Evolutionary conservation across 2,113 vertebrate species (phyloP).

Genomic region (Meleagris gallopavo): DNA sequence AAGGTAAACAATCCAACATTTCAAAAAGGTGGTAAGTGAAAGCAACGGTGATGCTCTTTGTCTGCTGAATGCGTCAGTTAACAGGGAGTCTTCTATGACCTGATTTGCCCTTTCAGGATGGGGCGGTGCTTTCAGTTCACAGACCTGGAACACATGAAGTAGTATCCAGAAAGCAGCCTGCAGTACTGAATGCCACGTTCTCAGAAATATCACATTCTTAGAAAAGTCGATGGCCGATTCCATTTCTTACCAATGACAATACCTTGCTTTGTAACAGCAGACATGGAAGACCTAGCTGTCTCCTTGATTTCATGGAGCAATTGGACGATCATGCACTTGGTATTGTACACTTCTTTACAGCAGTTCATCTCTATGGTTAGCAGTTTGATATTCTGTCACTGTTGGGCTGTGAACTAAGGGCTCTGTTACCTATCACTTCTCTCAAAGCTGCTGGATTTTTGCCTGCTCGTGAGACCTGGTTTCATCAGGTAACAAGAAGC

Average conservation of each 20-base stretch:
- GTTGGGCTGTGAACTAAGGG: not conserved
- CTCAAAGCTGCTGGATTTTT: not conserved
- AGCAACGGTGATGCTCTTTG: accelerated
- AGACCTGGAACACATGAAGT: not conserved
- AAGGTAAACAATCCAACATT: not conserved
- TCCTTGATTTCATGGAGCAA: not conserved
- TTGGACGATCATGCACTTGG: not conserved
- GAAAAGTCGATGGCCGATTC: not conserved
- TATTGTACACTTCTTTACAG: not conserved
- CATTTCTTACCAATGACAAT: not conserved
- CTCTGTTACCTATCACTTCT: not conserved
- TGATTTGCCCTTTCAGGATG: not conserved
- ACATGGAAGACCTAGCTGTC: not conserved
- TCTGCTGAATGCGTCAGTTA: not conserved
- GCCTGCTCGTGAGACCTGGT: not conserved
- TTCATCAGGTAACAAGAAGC: not conserved
- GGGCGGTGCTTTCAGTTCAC: not conserved
- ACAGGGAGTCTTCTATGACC: not conserved
- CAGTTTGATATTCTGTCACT: not conserved
- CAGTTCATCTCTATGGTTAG: not conserved
- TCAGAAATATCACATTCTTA: not conserved
- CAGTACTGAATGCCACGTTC: not conserved
- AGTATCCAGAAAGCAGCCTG: not conserved
- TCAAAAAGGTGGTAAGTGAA: not conserved
- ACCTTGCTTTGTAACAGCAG: not conserved